Evolutionary conservation across 2,113 vertebrate species (phyloP).

Genomic region (Ahaetulla prasina): DNA sequence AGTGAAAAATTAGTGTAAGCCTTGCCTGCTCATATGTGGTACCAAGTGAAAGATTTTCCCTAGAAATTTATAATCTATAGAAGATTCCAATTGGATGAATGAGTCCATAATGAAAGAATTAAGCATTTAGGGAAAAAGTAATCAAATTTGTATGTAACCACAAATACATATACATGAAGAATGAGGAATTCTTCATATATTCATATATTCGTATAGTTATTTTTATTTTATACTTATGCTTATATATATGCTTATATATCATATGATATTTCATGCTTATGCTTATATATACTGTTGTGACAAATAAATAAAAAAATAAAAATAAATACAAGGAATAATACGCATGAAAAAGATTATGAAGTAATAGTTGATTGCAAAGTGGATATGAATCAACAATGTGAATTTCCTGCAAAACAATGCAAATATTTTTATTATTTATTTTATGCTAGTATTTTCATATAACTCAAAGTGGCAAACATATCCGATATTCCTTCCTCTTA

Average conservation of each 20-base stretch:
- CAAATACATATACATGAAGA: not conserved
- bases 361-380: not conserved
- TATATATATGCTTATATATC: too few relatives aligned
- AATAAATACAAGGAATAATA: not conserved
- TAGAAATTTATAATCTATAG: not conserved
- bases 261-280: too few relatives aligned
- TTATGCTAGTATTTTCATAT: not conserved
- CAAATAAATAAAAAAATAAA: too few relatives aligned
- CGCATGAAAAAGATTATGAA: not conserved
- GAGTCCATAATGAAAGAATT: not conserved
- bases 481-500: too few relatives aligned
- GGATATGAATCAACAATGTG: not conserved
- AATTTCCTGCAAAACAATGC: not conserved
- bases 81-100: not conserved
- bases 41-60: not conserved
- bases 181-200: too few relatives aligned
- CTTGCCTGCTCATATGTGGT: not conserved
- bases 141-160: not conserved
- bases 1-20: not conserved
- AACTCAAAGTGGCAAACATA: not conserved
- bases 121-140: not conserved
- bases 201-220: too few relatives aligned
- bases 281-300: too few relatives aligned
- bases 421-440: not conserved
- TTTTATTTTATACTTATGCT: too few relatives aligned